Evolutionary conservation across 2,113 vertebrate genomes (phyloP), one percentile per base, ranked within the genome.

Genomic region (Centrocercus urophasianus): DNA sequence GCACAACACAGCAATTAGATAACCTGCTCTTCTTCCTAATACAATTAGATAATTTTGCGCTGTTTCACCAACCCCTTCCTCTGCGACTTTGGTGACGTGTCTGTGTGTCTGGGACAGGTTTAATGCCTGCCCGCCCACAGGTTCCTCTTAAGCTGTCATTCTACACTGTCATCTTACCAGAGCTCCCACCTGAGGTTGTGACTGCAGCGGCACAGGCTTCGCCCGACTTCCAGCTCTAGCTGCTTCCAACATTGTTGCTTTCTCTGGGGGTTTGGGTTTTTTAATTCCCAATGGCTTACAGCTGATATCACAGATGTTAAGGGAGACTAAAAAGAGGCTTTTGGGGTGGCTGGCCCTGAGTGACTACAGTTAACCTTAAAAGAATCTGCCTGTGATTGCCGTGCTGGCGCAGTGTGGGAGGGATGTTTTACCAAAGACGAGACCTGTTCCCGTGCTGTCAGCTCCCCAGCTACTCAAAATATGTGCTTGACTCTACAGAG

Each of bases 131-230:
- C 83, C 94, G n/a, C 96, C 95, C 83, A 97, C 96, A 54, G 86
- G 83, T 95, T 97, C 95, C 90, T 96, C 94, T 97, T 94, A 93
- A 96, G 74, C 94, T 97, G 94, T 97, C 96, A 96, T 91, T 96
- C 95, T 91, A 96, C 84, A 76, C 89, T 96, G 95, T 96, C 96
- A 93, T 96, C 96, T 94, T 90, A 86, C 83, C 89, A 96, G 90
- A 93, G 86, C 88, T 95, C 88, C 95, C 92, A 96, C 90, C 77
- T 96, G 94, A 95, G 90, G 76, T 87, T 91, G 69, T 48, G 91
- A 92, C 70, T 95, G 86, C 89, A 61, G 36, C 64, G 75, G n/a
- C 71, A 36, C 77, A 81, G 60, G n/a, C 88, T 78, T 76, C 71
- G n/a, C 54, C 88, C 89, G 93, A 86, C 73, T 95, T 92, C 50